phyloP scores from a whole-genome alignment of 1,140 invertebrate species.

The Brachionus manjavacas region DNA sequence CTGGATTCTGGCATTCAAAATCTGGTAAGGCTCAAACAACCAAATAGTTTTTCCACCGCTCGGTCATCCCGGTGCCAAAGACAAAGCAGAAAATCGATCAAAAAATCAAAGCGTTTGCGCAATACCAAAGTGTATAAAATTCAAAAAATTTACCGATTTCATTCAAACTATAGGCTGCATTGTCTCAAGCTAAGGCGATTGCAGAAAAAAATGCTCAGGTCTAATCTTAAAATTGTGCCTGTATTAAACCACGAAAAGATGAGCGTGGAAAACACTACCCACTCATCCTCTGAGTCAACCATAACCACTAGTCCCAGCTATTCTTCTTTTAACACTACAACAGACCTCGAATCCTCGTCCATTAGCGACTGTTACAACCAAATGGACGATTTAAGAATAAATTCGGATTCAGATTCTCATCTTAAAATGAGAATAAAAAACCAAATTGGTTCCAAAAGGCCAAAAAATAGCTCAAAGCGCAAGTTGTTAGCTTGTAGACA shows the following conservation, averaged over 20 bases:
- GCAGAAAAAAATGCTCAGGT: conserved; percentile 11
- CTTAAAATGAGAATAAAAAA: neutral
- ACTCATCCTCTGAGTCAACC: neutral
- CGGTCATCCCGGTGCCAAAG: neutral
- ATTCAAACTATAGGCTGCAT: neutral
- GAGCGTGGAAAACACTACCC: neutral
- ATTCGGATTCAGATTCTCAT: neutral
- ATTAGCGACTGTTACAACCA: conserved; percentile 2
- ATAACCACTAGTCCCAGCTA: neutral
- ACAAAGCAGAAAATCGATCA: neutral
- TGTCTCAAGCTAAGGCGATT: conserved; percentile 17
- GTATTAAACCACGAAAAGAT: neutral
- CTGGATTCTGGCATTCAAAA: neutral
- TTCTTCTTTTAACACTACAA: neutral
- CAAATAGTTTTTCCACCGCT: neutral
- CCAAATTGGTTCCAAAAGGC: neutral
- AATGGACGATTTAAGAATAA: conserved; percentile 6
- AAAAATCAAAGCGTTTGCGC: conserved; percentile 10
- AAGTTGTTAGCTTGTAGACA: neutral
- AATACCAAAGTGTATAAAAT: conserved; percentile 8
- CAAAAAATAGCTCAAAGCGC: neutral
- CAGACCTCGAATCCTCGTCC: conserved; percentile 21
- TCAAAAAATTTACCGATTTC: conserved; percentile 30
- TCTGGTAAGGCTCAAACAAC: neutral
- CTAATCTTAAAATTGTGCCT: neutral